Conservation (phyloP, 2,797 vertebrate genomes). For the Mus spretus region DNA sequence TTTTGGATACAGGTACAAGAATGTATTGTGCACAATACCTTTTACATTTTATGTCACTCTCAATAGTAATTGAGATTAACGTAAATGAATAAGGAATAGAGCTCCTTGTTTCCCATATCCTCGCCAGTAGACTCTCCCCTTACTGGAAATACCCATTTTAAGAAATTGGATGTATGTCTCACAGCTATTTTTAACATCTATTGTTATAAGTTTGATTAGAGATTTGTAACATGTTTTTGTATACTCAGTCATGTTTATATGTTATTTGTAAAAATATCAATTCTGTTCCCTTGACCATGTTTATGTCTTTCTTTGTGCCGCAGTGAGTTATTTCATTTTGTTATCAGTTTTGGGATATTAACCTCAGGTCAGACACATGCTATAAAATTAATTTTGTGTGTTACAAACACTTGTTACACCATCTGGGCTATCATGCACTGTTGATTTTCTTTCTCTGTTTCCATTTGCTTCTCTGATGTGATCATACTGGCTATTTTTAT, state of each 20-base stretch:
- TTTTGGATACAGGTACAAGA: neutral
- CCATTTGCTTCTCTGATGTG: neutral
- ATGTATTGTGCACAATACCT: neutral
- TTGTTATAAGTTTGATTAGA: neutral
- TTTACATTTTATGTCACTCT: neutral
- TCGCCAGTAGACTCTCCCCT: neutral
- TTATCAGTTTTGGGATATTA: neutral
- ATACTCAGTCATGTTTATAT: neutral
- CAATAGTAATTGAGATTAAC: neutral
- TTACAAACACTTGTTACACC: neutral
- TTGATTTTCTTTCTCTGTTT: neutral
- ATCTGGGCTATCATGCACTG: neutral
- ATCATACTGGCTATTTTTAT: neutral
- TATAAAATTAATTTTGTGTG: neutral
- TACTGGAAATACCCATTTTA: neutral
- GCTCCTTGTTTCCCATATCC: neutral
- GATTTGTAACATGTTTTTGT: neutral
- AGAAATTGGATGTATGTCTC: accelerated
- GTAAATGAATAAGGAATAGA: neutral
- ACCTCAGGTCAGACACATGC: neutral
- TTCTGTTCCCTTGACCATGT: neutral
- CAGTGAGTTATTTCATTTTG: neutral
- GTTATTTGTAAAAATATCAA: neutral
- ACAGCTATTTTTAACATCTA: neutral
- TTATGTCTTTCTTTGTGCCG: neutral